Base-by-base conservation (phyloP, 2,797 vertebrate genomes). In the Cryptoprocta ferox region DNA sequence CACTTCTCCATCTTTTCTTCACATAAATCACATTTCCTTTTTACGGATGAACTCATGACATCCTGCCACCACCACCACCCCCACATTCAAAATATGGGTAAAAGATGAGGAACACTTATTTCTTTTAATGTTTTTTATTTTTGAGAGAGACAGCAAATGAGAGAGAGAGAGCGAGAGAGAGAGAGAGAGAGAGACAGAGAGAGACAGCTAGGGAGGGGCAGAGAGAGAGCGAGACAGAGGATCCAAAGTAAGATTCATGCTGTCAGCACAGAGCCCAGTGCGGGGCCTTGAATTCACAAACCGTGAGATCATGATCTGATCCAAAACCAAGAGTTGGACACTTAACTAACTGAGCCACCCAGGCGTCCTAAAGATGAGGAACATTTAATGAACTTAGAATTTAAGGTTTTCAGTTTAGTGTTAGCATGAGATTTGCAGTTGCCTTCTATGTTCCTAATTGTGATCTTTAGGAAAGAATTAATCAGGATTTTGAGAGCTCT, bases 351-450 rank as follows among this genome's bases (percentile, higher is more conserved):
- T 0, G 21, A 59, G 56, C 56, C 56, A 59, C 21, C 19, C 19
- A 56, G 6, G 19, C 13, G 48, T 11, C 48, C 48, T 14, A 50
- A 50, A 50, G 48, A 50, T 50, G 48, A 50, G 82, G 26, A 86
- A 32, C 24, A 78, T n/a, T 93, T 92, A 83, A 24, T 68, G 66
- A 94, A 84, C 16, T 50, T 63, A 73, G 39, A 95, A 82, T 9
- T 68, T 89, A 82, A 56, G 59, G 48, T 86, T 97, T 95, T 91
- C 96, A 76, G 32, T 83, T 92, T 65, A 56, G 10, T n/a, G 15
- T 86, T 94, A 63, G 76, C 59, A 91, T 76, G 70, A 91, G 80
- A 92, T 97, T 91, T 91, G 24, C 48, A 80, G 93, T 96, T 96
- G 14, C n/a, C 19, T 93, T 89, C 53, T 93, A 35, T 81, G 16